Evolutionary conservation across 2,888 invertebrate species (phyloP), one percentile per base, ranked within the genome.

Genomic region (Lasioglossum villosulum): DNA sequence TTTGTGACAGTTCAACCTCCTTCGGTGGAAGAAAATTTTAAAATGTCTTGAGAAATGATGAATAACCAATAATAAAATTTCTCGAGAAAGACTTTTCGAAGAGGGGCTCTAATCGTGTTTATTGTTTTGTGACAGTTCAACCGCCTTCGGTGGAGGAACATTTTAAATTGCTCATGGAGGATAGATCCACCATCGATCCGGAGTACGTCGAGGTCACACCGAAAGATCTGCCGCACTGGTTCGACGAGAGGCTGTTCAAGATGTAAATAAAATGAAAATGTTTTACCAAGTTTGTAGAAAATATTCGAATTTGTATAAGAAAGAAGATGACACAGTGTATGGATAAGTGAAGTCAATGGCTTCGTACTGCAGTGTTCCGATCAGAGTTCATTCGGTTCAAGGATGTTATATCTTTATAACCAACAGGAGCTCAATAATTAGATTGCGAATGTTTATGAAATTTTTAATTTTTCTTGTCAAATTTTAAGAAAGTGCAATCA

Each of bases 201-300:
- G 80, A 91, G 4, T 42, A 74, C 0, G 27, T 19, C 0, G 78
- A 88, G 27, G 10, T 91, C 5, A 88, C 80, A 0, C 39, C 79
- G 1, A 93, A 95, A 5, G 95, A 96, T 89, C 92, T 97, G 82
- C 97, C 97, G 0, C 93, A 96, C 73, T 97, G 97, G 96, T 97
- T 96, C 92, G 96, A 97, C 93, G 96, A 96, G 89, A 95, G 96
- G 83, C 95, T 97, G 91, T 97, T 96, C 91, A 90, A 85, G 80
- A 77, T 73, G 93, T 94, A 70, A 89, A 92, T 88, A 63, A 10
- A 56, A 56, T 30, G 0, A 70, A 72, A 37, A 68, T 34, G 19
- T 68, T 34, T 0, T 4, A 12, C 4, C n/a, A 19, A 66, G 37
- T 23, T n/a, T 39, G 12, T 19, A 8, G 30, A 66, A 66, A 34